Evolutionary conservation across 2,113 vertebrate genomes (phyloP).

Genomic region (Neogobius melanostomus): DNA sequence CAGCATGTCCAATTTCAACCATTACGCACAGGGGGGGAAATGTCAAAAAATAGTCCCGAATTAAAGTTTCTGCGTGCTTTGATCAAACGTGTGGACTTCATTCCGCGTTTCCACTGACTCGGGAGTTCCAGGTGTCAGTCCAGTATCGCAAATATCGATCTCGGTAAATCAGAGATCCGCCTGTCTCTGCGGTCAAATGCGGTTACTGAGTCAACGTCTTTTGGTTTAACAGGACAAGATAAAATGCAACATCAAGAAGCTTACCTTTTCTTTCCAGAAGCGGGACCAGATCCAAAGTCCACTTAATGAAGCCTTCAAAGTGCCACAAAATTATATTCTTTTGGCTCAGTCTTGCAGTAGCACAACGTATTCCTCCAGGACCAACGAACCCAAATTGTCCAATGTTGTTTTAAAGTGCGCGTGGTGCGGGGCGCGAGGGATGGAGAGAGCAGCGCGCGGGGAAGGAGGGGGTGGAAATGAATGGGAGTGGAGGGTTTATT

Average conservation of each 20-base stretch:
- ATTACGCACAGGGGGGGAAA: neutral
- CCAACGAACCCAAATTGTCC: conserved; percentile 41
- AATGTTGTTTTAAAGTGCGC: conserved; percentile 72
- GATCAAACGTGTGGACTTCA: conserved; percentile 24
- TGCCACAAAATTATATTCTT: conserved; percentile 7
- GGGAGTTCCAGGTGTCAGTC: conserved; percentile 20
- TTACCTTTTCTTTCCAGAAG: conserved; percentile 38
- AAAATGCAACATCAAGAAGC: conserved; percentile 28
- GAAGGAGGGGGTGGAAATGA: conserved; percentile 56
- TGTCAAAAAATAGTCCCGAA: neutral
- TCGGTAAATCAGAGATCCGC: conserved; percentile 54
- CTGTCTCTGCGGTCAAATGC: conserved; percentile 30
- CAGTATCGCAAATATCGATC: conserved; percentile 50
- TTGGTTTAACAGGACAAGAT: neutral
- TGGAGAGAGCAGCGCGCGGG: conserved; percentile 26
- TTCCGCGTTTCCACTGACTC: conserved; percentile 34
- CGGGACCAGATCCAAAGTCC: neutral
- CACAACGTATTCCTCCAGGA: conserved; percentile 38
- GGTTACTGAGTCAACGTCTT: conserved; percentile 11
- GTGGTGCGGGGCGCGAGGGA: conserved; percentile 70
- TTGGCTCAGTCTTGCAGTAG: conserved; percentile 8
- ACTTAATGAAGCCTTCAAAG: conserved; percentile 4
- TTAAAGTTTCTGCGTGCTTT: neutral
- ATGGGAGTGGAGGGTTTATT: conserved; percentile 75
- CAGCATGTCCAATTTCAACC: neutral